Conservation (phyloP, 2,113 vertebrate genomes). For the Pholis gunnellus region DNA sequence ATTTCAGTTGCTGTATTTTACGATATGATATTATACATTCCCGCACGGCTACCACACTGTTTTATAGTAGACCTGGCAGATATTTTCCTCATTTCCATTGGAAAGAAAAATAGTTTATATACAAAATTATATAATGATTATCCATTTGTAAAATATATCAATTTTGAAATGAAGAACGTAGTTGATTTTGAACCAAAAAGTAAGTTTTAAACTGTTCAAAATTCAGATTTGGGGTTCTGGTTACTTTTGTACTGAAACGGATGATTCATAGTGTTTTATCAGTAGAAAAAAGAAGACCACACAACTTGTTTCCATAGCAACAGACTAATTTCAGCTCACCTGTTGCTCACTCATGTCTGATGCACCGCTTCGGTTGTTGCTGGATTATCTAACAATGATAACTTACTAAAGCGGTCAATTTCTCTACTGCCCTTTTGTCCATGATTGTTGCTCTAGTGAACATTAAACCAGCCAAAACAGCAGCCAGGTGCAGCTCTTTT, state of each 20-base stretch:
- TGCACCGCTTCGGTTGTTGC: neutral
- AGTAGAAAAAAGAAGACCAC: slow-evolving; percentile 6
- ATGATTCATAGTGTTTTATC: neutral
- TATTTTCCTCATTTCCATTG: neutral
- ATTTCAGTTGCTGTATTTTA: neutral
- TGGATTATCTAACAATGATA: neutral
- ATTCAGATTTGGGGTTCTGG: neutral
- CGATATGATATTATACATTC: neutral
- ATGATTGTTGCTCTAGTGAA: neutral
- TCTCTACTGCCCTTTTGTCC: neutral
- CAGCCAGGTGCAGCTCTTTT: neutral
- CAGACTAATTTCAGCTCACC: slow-evolving; percentile 18
- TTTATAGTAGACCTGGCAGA: neutral
- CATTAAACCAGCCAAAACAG: neutral
- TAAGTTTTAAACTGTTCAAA: neutral
- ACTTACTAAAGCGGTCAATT: neutral
- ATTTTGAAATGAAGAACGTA: neutral
- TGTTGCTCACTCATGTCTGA: neutral
- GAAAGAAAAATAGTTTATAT: neutral
- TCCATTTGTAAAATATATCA: neutral
- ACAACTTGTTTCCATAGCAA: slow-evolving; percentile 45
- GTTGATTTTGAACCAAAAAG: neutral
- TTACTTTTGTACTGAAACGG: neutral
- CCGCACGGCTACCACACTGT: neutral
- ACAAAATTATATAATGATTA: neutral